Conservation (phyloP, 2,888 invertebrate genomes). For the Choristoneura rosaceana region DNA sequence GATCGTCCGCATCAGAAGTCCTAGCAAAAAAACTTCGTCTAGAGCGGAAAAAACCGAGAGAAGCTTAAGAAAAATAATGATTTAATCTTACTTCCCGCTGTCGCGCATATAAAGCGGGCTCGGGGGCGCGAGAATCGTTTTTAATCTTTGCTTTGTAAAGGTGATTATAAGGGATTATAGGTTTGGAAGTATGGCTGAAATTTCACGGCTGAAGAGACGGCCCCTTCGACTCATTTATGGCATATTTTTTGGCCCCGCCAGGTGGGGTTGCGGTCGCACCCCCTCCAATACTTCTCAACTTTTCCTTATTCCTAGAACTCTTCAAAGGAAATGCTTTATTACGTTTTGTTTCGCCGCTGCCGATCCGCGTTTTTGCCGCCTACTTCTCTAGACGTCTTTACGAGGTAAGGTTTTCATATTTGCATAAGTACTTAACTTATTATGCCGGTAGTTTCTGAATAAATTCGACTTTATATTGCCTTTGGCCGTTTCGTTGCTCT, state of each 20-base stretch:
- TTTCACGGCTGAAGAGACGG: slow-evolving; percentile 77
- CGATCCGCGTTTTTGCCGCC: slow-evolving; percentile 59
- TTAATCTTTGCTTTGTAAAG: slow-evolving; percentile 87
- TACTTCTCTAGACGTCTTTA: slow-evolving; percentile 64
- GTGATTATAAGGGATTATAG: slow-evolving; percentile 86
- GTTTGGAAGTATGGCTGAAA: slow-evolving; percentile 85
- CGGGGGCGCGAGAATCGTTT: slow-evolving; percentile 82
- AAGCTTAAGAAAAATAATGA: slow-evolving; percentile 86
- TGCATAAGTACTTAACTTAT: slow-evolving; percentile 5
- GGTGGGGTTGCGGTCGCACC: slow-evolving; percentile 78
- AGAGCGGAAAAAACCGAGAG: slow-evolving; percentile 79
- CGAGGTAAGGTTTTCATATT: slow-evolving; percentile 48
- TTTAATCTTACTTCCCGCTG: slow-evolving; percentile 85
- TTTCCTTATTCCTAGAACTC: slow-evolving; percentile 76
- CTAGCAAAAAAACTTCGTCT: slow-evolving; percentile 81
- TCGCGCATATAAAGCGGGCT: slow-evolving; percentile 82
- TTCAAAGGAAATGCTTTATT: slow-evolving; percentile 80
- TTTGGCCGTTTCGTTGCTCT: not conserved
- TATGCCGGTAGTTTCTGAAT: slow-evolving; percentile 5
- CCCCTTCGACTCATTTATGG: slow-evolving; percentile 76
- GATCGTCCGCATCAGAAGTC: slow-evolving; percentile 85
- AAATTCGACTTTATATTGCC: no score
- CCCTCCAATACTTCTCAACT: slow-evolving; percentile 75
- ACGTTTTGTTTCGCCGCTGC: slow-evolving; percentile 71
- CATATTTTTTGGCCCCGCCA: slow-evolving; percentile 78